phyloP scores from a whole-genome alignment of 1,140 invertebrate species.

The Rhyzopertha dominica region DNA sequence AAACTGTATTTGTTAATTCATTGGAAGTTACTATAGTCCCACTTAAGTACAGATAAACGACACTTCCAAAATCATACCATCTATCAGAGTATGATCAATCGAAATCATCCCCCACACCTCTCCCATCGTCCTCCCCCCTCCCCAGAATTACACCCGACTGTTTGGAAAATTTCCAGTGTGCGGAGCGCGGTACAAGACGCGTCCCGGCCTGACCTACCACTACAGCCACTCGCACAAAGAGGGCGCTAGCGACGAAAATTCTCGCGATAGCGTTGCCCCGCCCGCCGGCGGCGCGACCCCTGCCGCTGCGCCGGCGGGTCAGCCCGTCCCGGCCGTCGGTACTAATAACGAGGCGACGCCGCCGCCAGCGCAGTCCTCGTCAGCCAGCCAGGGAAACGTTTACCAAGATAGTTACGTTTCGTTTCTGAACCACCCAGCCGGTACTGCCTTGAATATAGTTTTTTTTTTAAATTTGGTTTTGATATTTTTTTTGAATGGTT shows the following conservation, averaged over 20 bases:
- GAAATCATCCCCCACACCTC: too few relatives aligned
- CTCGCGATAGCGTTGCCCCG: slow-evolving; percentile 45
- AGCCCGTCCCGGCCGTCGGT: slow-evolving; percentile 44
- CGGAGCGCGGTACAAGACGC: slow-evolving; percentile 94
- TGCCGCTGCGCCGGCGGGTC: slow-evolving; percentile 27
- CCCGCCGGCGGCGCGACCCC: slow-evolving; percentile 43
- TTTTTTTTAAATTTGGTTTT: slow-evolving; percentile 29
- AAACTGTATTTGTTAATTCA: too few relatives aligned
- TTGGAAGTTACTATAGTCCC: too few relatives aligned
- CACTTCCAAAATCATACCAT: too few relatives aligned
- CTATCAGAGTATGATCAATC: too few relatives aligned
- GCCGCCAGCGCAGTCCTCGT: slow-evolving; percentile 22
- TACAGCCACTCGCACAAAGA: slow-evolving; percentile 93
- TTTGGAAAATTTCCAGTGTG: slow-evolving; percentile 69
- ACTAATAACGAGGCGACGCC: slow-evolving; percentile 40
- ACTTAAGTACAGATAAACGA: too few relatives aligned
- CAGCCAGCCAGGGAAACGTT: slow-evolving; percentile 45
- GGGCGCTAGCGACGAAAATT: slow-evolving; percentile 48
- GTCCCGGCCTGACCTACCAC: slow-evolving; percentile 95
- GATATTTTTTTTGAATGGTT: slow-evolving; percentile 7
- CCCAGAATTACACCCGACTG: too few relatives aligned
- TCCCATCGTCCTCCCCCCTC: too few relatives aligned
- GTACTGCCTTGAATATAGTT: slow-evolving; percentile 43
- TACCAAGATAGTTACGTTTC: slow-evolving; percentile 67
- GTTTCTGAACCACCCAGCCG: slow-evolving; percentile 59